Evolutionary conservation across 2,797 vertebrate species (phyloP), one percentile per base, ranked within the genome.

Genomic region (Pachyuromys duprasi): DNA sequence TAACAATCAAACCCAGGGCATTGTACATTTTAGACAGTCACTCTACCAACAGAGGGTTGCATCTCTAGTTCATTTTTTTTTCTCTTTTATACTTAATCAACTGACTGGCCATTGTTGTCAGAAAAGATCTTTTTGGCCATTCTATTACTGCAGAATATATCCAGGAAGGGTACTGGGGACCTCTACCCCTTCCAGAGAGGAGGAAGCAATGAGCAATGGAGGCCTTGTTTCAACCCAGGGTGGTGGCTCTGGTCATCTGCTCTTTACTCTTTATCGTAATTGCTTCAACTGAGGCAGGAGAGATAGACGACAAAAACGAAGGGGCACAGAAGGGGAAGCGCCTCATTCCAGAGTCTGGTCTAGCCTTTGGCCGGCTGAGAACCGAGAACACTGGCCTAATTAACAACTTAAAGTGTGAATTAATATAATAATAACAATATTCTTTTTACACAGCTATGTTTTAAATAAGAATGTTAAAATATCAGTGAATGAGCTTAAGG

Each of bases 181-280:
- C 11, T n/a, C n/a, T 57, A 33, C 4, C 5, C n/a, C 7, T 39
- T 20, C 8, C 7, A 18, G 31, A 60, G 7, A 78, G 22, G 5
- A 9, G 80, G 8, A 87, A 76, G 8, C 60, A 13, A 33, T 31
- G 31, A 55, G 2, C 1, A 15, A 0, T 20, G 3, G 49, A 49
- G 18, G 42, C 2, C 3, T 33, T 9, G 33, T 57, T 22, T 80
- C 31, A 91, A 62, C 7, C 5, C 39, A 74, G 33, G 93, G 39
- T 8, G 3, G 3, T 20, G 14, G 12, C 20, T 78, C 31, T 20
- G 3, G 4, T 45, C 6, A 39, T 1, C 9, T 15, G 1, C 28
- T 72, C 31, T n/a, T 76, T 82, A 70, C 45, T 62, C 8, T 78
- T 67, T 11, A 78, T 9, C 18, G 24, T 0, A 81, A 49, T 4